A percentile compares a stretch with the other conserved stretches of the same genome.
phyloP scores from a whole-genome alignment of 2,113 vertebrate species.

The Genyomyrus donnyi region DNA sequence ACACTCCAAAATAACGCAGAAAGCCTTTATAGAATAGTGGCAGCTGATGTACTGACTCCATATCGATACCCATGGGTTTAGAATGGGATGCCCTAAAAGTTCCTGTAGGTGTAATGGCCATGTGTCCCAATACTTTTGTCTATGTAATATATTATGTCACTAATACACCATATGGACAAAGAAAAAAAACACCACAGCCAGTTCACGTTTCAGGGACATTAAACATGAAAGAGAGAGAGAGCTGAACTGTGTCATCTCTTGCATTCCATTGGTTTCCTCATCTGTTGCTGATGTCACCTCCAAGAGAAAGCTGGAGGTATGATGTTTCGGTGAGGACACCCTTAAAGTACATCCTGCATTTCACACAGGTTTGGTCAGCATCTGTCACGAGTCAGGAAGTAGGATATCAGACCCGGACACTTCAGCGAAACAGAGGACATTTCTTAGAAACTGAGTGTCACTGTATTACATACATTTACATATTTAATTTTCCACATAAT shows the following conservation, averaged over 20 bases:
- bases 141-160: not conserved
- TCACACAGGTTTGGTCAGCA: not conserved
- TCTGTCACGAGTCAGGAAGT: not conserved
- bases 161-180: not conserved
- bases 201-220: not conserved
- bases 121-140: not conserved
- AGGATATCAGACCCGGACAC: not conserved
- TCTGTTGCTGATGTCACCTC: not conserved
- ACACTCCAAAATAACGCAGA: not conserved
- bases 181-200: not conserved
- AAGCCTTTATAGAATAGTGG: not conserved
- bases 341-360: not conserved
- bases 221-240: not conserved
- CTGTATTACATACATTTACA: not conserved
- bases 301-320: not conserved
- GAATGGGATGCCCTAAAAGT: not conserved
- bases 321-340: not conserved
- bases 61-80: not conserved
- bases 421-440: not conserved
- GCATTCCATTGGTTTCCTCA: not conserved
- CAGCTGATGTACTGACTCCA: not conserved
- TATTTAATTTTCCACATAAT: not conserved
- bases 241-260: not conserved
- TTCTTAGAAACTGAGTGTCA: not conserved
- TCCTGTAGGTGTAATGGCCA: not conserved